Evolutionary conservation across 92 coral and sea anemone species (phyloP).

Genomic region (Pocillopora grandis): DNA sequence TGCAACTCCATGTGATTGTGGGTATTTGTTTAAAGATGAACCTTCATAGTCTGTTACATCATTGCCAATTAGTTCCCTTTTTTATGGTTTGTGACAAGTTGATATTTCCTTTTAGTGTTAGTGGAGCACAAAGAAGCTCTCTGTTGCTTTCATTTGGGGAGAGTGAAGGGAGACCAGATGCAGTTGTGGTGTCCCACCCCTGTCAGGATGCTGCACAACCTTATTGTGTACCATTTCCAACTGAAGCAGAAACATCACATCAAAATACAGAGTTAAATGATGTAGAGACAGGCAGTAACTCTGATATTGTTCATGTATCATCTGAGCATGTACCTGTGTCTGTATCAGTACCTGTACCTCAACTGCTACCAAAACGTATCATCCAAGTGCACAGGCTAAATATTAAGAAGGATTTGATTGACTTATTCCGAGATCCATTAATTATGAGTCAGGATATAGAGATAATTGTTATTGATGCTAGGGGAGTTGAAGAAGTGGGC

Average conservation of each 20-base stretch:
- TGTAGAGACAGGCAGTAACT: constrained; percentile 20
- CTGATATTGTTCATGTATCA: background rate
- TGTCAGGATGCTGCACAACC: background rate
- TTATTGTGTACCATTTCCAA: too few species aligned
- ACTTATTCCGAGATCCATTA: constrained; percentile 41
- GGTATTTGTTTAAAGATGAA: too few species aligned
- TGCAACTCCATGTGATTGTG: too few species aligned
- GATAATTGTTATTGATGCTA: constrained; percentile 48
- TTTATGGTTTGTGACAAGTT: too few species aligned
- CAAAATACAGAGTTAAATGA: background rate
- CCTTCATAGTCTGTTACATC: too few species aligned
- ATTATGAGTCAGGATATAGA: constrained; percentile 39
- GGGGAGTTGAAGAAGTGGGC: constrained; percentile 51
- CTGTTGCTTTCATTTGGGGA: constrained; percentile 23
- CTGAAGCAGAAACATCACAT: too few species aligned
- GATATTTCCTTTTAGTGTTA: too few species aligned
- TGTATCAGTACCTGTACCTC: background rate
- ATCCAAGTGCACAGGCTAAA: constrained; percentile 37
- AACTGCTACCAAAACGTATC: constrained; percentile 8
- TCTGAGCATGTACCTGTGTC: background rate
- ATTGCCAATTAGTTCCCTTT: too few species aligned
- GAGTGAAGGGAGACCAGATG: constrained; percentile 34
- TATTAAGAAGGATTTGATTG: constrained; percentile 40
- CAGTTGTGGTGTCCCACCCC: constrained; percentile 1
- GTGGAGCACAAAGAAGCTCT: too few species aligned